These are phyloP conservation scores for Stigmatopora nigra DNA, from an alignment of 2,113 vertebrate species.

Conservation along the genomic window DNA sequence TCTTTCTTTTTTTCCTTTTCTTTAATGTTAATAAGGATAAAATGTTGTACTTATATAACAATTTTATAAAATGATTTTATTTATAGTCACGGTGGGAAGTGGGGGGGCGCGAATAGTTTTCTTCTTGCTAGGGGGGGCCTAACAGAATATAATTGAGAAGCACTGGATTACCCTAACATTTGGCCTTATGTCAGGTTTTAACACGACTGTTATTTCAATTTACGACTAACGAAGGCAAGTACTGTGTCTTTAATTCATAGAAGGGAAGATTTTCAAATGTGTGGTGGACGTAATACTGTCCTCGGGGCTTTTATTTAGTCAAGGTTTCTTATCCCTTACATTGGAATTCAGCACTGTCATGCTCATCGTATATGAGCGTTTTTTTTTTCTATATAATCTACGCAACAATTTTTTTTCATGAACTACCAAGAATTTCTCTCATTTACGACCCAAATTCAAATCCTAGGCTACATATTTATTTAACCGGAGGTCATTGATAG, in stretches of 20 bases:
- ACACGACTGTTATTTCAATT: conserved; percentile 30
- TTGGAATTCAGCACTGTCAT: not conserved
- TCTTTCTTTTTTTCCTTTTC: no score
- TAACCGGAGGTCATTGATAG: no score
- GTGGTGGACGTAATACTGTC: conserved; percentile 9
- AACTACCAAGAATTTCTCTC: not conserved
- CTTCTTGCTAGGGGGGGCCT: no score
- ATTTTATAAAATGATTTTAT: no score
- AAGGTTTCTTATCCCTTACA: conserved; percentile 29
- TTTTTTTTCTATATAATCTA: not conserved
- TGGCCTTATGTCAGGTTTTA: not conserved
- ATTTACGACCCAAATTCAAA: no score
- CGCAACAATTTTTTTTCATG: not conserved
- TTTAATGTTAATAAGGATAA: no score
- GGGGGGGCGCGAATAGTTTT: no score
- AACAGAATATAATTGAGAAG: no score
- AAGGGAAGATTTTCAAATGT: conserved; percentile 33
- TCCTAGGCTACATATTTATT: no score
- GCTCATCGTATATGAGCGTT: not conserved
- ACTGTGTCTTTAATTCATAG: conserved; percentile 28
- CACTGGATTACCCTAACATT: not conserved
- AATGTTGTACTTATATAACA: no score
- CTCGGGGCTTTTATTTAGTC: conserved; percentile 38
- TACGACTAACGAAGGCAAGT: conserved; percentile 46
- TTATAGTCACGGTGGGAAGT: no score